Conservation (phyloP, 2,888 invertebrate species). For the Macaria notata region DNA sequence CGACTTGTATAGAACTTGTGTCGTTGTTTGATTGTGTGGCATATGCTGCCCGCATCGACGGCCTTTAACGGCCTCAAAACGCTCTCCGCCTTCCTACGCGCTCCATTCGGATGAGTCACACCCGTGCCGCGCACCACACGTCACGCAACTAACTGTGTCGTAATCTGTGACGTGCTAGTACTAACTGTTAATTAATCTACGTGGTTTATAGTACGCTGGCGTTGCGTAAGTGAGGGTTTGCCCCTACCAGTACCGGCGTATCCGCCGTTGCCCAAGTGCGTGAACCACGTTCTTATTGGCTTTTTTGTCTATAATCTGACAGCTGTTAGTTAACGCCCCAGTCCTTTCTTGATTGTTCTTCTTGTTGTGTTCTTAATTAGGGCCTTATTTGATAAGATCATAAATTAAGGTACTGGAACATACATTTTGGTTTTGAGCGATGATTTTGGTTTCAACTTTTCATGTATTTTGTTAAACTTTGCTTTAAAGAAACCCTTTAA, state of each 20-base stretch:
- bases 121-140: constrained; percentile 24
- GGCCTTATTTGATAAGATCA: not conserved
- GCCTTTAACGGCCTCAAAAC: constrained; percentile 54
- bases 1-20: not conserved
- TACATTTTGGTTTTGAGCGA: too few species aligned
- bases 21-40: constrained; percentile 9
- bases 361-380: constrained; percentile 1
- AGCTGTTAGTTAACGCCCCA: constrained; percentile 20
- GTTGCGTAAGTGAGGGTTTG: constrained; percentile 56
- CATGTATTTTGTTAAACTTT: too few species aligned
- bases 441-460: too few species aligned
- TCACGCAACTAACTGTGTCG: constrained; percentile 10
- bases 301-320: constrained; percentile 29
- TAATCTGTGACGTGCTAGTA: constrained; percentile 8
- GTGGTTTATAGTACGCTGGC: constrained; percentile 25
- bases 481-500: too few species aligned
- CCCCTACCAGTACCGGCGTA: constrained; percentile 48
- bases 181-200: constrained; percentile 12
- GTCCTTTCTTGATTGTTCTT: not conserved
- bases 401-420: too few species aligned
- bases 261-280: constrained; percentile 47
- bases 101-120: constrained; percentile 56
- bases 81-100: constrained; percentile 48
- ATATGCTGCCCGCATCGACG: constrained; percentile 42
- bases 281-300: constrained; percentile 33